Conservation (phyloP, 1,140 invertebrate species). For the Euura lappo region DNA sequence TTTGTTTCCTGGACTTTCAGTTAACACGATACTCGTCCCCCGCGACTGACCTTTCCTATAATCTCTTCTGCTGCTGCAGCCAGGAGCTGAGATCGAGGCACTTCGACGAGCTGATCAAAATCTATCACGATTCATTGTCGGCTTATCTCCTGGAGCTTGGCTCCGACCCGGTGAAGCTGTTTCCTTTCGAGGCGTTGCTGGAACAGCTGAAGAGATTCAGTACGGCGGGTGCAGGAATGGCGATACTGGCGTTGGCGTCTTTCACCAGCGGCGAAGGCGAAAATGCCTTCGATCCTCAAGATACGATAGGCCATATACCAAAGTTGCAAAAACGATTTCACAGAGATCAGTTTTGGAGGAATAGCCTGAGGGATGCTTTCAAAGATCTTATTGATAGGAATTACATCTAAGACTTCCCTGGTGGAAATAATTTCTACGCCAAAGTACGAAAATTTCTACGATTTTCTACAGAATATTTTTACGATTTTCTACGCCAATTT, state of each 20-base stretch:
- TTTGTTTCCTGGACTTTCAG: constrained; percentile 65
- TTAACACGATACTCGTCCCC: constrained; percentile 64
- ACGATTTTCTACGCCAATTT: no score
- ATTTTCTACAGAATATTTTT: no score
- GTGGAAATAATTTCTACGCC: no score
- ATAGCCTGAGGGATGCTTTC: not conserved
- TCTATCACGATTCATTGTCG: constrained; percentile 29
- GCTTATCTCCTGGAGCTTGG: constrained; percentile 31
- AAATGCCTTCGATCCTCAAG: constrained; percentile 31
- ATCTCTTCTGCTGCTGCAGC: constrained; percentile 63
- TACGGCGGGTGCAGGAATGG: constrained; percentile 46
- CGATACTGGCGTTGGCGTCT: constrained; percentile 49
- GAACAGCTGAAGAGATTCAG: constrained; percentile 46
- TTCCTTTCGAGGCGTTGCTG: constrained; percentile 53
- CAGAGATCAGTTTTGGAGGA: constrained; percentile 6
- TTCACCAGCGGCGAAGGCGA: constrained; percentile 40
- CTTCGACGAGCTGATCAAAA: constrained; percentile 57
- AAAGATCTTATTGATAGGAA: constrained; percentile 6
- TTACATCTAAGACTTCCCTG: not conserved
- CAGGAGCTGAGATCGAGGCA: constrained; percentile 54
- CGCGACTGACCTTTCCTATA: constrained; percentile 65
- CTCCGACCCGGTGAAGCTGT: constrained; percentile 52
- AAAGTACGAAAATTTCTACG: no score
- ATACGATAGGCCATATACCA: not conserved
- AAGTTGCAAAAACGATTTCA: not conserved